Evolutionary conservation across 2,113 vertebrate species (phyloP).

Genomic region (zebrafish (Danio rerio)): GRCz12tu NC_133198.1:29905501-29906000

Average conservation of each 20-base stretch:
- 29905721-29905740: slow-evolving; percentile 8
- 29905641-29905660: slow-evolving; percentile 52
- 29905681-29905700: background rate
- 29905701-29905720: background rate
- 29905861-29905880: slow-evolving; percentile 23
- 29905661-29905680: slow-evolving; percentile 24
- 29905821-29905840: slow-evolving; percentile 53
- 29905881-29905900: slow-evolving; percentile 32
- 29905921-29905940: background rate
- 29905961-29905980: background rate
- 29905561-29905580: slow-evolving; percentile 8
- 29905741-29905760: slow-evolving; percentile 64
- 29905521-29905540: slow-evolving; percentile 18
- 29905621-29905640: slow-evolving; percentile 63
- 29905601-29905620: slow-evolving; percentile 17
- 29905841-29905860: slow-evolving; percentile 51
- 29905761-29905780: slow-evolving; percentile 66
- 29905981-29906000: background rate
- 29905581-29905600: slow-evolving; percentile 11
- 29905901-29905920: slow-evolving; percentile 36
- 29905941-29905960: slow-evolving; percentile 12
- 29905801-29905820: slow-evolving; percentile 65
- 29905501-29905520: slow-evolving; percentile 26
- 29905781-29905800: slow-evolving; percentile 62
- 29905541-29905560: slow-evolving; percentile 3